phyloP scores from a whole-genome alignment of 1,140 invertebrate genomes.

The Drosophila melanogaster region Release_6_plus_ISO1_MT NT_037436.4:2205501-2206000 shows the following conservation, averaged over 20 bases:
- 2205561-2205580: no score
- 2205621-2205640: conserved; percentile 12
- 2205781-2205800: conserved; percentile 83
- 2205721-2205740: conserved; percentile 83
- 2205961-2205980: conserved; percentile 40
- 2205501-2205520: not conserved
- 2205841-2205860: conserved; percentile 23
- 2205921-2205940: conserved; percentile 79
- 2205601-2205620: no score
- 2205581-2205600: no score
- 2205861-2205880: conserved; percentile 16
- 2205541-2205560: no score
- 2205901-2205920: conserved; percentile 15
- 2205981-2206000: conserved; percentile 42
- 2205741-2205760: conserved; percentile 83
- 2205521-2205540: no score
- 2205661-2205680: conserved; percentile 31
- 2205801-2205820: conserved; percentile 75
- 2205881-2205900: conserved; percentile 6
- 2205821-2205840: conserved; percentile 74
- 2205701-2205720: conserved; percentile 74
- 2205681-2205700: conserved; percentile 21
- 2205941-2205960: conserved; percentile 51
- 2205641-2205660: not conserved
- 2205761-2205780: conserved; percentile 82